phyloP scores from a whole-genome alignment of 2,113 vertebrate genomes.

The Megaleporinus macrocephalus region DNA sequence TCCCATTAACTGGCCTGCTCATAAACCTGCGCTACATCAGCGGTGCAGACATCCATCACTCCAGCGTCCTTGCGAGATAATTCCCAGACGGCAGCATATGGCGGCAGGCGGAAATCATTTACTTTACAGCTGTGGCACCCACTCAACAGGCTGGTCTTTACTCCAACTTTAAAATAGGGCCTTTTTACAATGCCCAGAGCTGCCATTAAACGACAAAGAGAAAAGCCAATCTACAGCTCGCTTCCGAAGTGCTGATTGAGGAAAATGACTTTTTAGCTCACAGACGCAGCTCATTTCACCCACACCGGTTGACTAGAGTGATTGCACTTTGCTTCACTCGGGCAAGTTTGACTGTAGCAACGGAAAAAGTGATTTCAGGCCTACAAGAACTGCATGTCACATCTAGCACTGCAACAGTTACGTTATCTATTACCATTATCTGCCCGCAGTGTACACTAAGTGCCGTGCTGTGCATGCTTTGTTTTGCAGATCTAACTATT shows the following conservation, averaged over 20 bases:
- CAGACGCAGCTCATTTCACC: constrained; percentile 25
- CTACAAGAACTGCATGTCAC: not conserved
- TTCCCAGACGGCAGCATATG: constrained; percentile 53
- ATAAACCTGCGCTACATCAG: constrained; percentile 51
- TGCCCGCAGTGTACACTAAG: too few species aligned
- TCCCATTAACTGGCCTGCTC: constrained; percentile 49
- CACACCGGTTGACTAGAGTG: constrained; percentile 4
- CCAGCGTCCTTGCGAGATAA: constrained; percentile 49
- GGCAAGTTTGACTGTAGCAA: constrained; percentile 15
- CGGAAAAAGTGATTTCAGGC: constrained; percentile 3
- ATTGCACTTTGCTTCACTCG: not conserved
- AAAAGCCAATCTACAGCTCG: constrained; percentile 42
- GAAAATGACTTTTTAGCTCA: constrained; percentile 42
- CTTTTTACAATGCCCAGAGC: constrained; percentile 33
- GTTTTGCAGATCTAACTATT: too few species aligned
- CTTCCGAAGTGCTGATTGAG: constrained; percentile 47
- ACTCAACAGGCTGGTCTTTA: constrained; percentile 45
- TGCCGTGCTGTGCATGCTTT: too few species aligned
- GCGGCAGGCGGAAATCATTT: constrained; percentile 53
- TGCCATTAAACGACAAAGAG: constrained; percentile 43
- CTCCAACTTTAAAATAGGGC: constrained; percentile 28
- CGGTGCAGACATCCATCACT: constrained; percentile 51
- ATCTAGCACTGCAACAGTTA: not conserved
- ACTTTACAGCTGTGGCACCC: constrained; percentile 40
- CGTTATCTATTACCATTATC: too few species aligned